Conservation (phyloP, 1,140 invertebrate species). For the Sinella curviseta region DNA sequence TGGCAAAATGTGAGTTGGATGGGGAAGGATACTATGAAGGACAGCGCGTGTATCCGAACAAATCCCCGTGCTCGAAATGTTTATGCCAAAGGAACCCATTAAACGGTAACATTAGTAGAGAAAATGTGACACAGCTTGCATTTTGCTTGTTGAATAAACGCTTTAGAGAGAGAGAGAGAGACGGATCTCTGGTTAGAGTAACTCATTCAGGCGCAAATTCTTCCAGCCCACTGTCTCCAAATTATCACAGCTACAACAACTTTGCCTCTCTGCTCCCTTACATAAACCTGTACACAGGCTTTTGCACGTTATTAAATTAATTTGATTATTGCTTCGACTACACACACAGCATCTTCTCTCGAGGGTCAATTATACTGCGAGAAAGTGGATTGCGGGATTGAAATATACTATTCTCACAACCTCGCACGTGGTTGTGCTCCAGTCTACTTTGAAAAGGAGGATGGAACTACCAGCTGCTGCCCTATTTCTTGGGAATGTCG, state of each 20-base stretch:
- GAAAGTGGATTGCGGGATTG: constrained; percentile 47
- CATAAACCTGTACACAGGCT: too few species aligned
- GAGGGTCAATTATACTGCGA: constrained; percentile 39
- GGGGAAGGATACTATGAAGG: constrained; percentile 40
- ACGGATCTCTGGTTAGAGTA: too few species aligned
- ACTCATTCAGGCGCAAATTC: too few species aligned
- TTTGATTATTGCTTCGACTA: not conserved
- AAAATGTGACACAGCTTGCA: not conserved
- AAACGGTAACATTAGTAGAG: not conserved
- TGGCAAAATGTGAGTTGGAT: constrained; percentile 36
- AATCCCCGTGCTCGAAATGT: constrained; percentile 38
- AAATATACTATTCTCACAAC: constrained; percentile 42
- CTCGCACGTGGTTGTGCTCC: constrained; percentile 43
- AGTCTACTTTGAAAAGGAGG: constrained; percentile 36
- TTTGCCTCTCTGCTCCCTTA: not conserved
- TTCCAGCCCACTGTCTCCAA: too few species aligned
- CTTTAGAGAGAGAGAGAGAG: too few species aligned
- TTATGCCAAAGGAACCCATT: constrained; percentile 35
- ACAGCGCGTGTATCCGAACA: constrained; percentile 43
- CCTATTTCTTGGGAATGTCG: constrained; percentile 48
- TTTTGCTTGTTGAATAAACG: not conserved
- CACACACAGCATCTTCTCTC: constrained; percentile 14
- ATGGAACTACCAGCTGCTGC: constrained; percentile 38
- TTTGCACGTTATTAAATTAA: not conserved
- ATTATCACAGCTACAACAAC: not conserved